A percentile compares a stretch with the other conserved stretches of the same genome.
These are phyloP conservation scores for Amphipyra tragopoginis DNA, from an alignment of 2,888 invertebrate genomes.

Conservation along the genomic window DNA sequence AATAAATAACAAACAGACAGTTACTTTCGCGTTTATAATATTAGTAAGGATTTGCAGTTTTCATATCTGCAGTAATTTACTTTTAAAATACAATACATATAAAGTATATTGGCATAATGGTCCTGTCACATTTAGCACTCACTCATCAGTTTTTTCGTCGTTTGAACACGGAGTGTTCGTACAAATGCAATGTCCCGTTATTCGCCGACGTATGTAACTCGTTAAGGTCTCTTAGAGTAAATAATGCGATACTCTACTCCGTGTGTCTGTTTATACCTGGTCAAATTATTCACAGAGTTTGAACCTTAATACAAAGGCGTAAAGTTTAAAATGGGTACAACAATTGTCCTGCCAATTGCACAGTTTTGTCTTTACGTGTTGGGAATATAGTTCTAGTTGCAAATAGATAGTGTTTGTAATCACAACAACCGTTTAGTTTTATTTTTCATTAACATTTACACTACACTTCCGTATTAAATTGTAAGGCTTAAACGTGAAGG, in stretches of 20 bases:
- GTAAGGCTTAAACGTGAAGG: conserved; percentile 1
- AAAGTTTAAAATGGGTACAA: conserved; percentile 7
- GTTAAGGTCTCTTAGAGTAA: conserved; percentile 55
- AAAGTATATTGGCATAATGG: too few relatives aligned
- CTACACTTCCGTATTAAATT: conserved; percentile 17
- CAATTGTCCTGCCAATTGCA: neutral
- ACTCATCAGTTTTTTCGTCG: conserved; percentile 20
- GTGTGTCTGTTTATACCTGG: conserved; percentile 8
- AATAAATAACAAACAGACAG: too few relatives aligned
- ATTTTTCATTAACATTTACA: neutral
- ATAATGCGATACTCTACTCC: conserved; percentile 32
- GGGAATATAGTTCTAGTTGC: conserved; percentile 11
- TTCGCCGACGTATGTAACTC: conserved; percentile 61
- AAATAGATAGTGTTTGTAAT: neutral
- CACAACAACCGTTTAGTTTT: conserved; percentile 18
- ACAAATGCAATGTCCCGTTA: conserved; percentile 69
- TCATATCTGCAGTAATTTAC: too few relatives aligned
- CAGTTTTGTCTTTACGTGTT: conserved; percentile 1
- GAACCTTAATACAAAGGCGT: conserved; percentile 7
- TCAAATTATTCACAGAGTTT: conserved; percentile 4
- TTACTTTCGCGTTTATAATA: too few relatives aligned
- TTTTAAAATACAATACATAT: too few relatives aligned
- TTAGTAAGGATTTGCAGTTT: too few relatives aligned
- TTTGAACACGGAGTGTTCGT: conserved; percentile 44
- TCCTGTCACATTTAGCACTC: too few relatives aligned